Base-by-base conservation (phyloP, 2,888 invertebrate species). In the Epinotia demarniana region DNA sequence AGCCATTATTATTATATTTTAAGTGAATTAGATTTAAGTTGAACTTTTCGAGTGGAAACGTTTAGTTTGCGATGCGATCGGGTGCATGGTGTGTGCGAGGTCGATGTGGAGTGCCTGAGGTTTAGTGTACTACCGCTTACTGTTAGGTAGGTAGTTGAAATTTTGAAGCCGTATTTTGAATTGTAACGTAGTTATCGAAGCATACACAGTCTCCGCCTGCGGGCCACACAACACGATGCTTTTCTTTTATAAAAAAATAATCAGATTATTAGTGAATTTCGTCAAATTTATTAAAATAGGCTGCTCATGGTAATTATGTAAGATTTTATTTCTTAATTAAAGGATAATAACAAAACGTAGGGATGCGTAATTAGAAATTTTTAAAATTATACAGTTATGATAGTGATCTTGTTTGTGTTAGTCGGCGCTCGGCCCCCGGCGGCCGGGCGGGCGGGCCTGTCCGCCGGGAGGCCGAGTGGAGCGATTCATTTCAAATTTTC, bases 81-180 rank as follows among this genome's bases (percentile, higher is more conserved):
- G 86, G 87, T 92, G 94, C 88, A 89, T 93, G 93, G 89, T 89
- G 92, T 89, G 85, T 92, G 92, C 88, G 92, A 92, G 92, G 89
- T 92, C 89, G 90, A 90, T 91, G 92, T 91, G 90, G 93, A 91
- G 92, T 93, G 93, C 91, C 92, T 92, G 94, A 88, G 90, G 89
- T 89, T 86, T 92, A 92, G 92, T 88, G 90, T 91, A 93, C 92
- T 92, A 91, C 93, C 90, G 94, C 94, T 94, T 93, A 94, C 92
- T 92, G 92, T 93, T 94, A 93, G 94, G 94, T 94, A 93, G 93
- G 93, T 93, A 93, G 93, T 93, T 93, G 92, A 90, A 92, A 92
- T 93, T 93, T 92, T 90, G 91, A 93, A 87, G 91, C 91, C 91
- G 91, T 91, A 92, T 92, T 92, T 92, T 92, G 86, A 90, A 92